phyloP scores from a whole-genome alignment of 2,113 vertebrate species.

The Uria lomvia region DNA sequence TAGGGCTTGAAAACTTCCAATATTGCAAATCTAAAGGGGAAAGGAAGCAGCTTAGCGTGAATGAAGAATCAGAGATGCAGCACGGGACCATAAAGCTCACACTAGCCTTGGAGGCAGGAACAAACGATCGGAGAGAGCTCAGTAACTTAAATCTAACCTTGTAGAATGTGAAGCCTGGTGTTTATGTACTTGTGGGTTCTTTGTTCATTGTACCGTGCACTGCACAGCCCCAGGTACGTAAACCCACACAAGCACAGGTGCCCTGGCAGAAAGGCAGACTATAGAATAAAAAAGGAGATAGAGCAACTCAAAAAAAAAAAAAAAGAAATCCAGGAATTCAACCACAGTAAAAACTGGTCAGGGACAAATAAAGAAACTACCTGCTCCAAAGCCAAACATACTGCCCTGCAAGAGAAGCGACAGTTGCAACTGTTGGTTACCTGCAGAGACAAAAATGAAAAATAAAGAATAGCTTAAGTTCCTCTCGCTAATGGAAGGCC shows the following conservation, averaged over 20 bases:
- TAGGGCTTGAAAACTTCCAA: neutral
- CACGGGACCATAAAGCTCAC: neutral
- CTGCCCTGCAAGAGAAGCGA: neutral
- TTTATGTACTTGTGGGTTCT: neutral
- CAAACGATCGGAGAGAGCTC: neutral
- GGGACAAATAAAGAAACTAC: neutral
- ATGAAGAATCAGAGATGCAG: neutral
- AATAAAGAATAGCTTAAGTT: neutral
- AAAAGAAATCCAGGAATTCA: neutral
- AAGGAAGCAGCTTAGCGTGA: neutral
- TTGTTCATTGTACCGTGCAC: fast-evolving
- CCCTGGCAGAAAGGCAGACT: neutral
- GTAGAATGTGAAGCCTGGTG: neutral
- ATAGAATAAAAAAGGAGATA: neutral
- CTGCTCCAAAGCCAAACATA: neutral
- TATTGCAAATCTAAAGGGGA: neutral
- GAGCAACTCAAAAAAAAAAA: neutral
- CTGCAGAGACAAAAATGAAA: neutral
- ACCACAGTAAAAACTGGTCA: neutral
- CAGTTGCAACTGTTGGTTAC: neutral
- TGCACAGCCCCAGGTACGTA: neutral
- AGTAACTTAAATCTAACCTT: neutral
- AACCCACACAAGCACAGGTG: neutral
- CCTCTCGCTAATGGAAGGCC: neutral
- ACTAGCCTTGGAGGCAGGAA: neutral